Percentiles rank a stretch among this genome's conserved stretches.
Evolutionary conservation across 2,888 invertebrate species (phyloP).

Genomic region (Leptarthrus brevirostris): DNA sequence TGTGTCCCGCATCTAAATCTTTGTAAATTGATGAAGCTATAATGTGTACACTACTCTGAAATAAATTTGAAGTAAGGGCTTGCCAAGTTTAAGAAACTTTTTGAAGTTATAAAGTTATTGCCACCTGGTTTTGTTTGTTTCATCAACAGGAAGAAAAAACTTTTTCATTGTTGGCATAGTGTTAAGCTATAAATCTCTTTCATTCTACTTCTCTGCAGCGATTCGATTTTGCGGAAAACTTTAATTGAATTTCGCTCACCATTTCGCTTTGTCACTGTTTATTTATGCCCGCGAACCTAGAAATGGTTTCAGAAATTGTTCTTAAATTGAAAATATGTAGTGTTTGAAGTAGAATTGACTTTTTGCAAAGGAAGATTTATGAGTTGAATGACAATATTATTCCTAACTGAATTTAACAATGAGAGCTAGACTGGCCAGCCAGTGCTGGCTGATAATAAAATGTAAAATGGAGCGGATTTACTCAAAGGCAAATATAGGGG

Average conservation of each 20-base stretch:
- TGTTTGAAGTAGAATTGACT: not conserved
- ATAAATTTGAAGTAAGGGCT: not conserved
- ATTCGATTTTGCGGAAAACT: slow-evolving; percentile 34
- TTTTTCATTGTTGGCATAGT: slow-evolving; percentile 10
- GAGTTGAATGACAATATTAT: not conserved
- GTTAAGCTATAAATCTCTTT: slow-evolving; percentile 29
- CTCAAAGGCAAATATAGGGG: too few relatives aligned
- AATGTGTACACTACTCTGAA: not conserved
- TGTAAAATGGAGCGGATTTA: too few relatives aligned
- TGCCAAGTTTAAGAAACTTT: slow-evolving; percentile 16
- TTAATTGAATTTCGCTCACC: slow-evolving; percentile 37
- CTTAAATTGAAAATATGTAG: slow-evolving; percentile 18
- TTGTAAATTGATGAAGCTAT: not conserved
- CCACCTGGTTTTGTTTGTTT: slow-evolving; percentile 39
- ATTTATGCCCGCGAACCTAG: slow-evolving; percentile 23
- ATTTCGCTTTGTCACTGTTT: slow-evolving; percentile 40
- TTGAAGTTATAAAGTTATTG: slow-evolving; percentile 33
- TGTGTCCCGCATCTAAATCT: not conserved
- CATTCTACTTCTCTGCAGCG: slow-evolving; percentile 16
- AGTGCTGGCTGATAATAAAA: too few relatives aligned
- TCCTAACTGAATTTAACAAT: too few relatives aligned
- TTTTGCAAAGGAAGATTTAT: not conserved
- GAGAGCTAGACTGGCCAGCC: too few relatives aligned
- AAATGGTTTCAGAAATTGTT: slow-evolving; percentile 32
- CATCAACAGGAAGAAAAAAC: slow-evolving; percentile 13